Conservation (phyloP, 1,140 invertebrate genomes). For the Himalopsyche phryganea region DNA sequence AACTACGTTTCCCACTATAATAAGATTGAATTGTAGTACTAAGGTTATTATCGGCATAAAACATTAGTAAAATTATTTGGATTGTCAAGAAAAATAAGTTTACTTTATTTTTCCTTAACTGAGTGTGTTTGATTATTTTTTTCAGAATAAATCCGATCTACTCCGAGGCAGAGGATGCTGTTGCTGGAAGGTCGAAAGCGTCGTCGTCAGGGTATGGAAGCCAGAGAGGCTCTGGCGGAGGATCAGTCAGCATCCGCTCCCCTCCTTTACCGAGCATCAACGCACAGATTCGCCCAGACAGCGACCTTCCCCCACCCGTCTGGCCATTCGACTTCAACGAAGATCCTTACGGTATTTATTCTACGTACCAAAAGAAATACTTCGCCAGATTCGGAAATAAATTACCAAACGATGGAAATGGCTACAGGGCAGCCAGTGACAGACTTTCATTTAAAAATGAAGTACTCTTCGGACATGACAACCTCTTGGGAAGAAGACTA, state of each 20-base stretch:
- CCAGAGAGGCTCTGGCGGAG: conserved; percentile 30
- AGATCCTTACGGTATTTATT: conserved; percentile 30
- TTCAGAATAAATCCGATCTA: conserved; percentile 33
- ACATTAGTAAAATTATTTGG: too few species aligned
- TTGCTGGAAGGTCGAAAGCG: conserved; percentile 30
- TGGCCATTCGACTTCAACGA: conserved; percentile 20
- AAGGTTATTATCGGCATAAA: too few species aligned
- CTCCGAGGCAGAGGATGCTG: conserved; percentile 31
- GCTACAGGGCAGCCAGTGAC: background rate
- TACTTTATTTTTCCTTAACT: too few species aligned
- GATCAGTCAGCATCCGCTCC: conserved; percentile 20
- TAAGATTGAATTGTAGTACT: too few species aligned
- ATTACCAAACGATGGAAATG: background rate
- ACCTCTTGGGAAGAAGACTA: too few species aligned
- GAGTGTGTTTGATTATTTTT: too few species aligned
- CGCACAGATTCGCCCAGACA: background rate
- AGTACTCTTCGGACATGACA: too few species aligned
- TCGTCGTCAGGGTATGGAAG: conserved; percentile 32
- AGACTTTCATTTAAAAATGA: too few species aligned
- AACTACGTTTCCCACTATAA: too few species aligned
- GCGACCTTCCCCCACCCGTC: conserved; percentile 8
- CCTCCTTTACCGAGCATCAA: conserved; percentile 1
- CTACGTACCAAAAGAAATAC: conserved; percentile 13
- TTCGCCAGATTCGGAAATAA: background rate
- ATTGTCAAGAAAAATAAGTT: too few species aligned